Evolutionary conservation across 1,140 invertebrate species (phyloP).

Genomic region (Megalopta genalis): DNA sequence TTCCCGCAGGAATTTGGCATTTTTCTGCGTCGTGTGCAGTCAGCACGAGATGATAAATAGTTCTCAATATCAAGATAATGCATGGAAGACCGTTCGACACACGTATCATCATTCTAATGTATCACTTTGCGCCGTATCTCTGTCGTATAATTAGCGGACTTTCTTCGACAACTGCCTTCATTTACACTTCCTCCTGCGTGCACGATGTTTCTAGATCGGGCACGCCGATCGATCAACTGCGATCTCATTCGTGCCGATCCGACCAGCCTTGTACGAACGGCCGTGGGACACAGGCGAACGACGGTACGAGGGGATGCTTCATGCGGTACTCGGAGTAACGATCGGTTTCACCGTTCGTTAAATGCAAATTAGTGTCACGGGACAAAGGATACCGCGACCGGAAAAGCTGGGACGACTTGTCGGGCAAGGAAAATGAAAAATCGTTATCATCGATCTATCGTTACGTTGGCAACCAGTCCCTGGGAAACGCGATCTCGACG

Average conservation of each 20-base stretch:
- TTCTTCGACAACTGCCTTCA: no score
- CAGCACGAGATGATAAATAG: no score
- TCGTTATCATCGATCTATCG: slow-evolving; percentile 2
- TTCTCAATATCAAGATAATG: no score
- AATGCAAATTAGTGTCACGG: not conserved
- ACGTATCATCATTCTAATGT: no score
- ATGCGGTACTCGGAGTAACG: not conserved
- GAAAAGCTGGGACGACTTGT: slow-evolving; percentile 12
- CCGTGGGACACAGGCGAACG: not conserved
- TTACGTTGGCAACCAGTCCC: slow-evolving; percentile 18
- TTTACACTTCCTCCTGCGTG: no score
- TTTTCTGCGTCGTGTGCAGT: no score
- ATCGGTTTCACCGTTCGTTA: slow-evolving; percentile 4
- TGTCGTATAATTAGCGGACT: no score
- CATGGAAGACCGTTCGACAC: no score
- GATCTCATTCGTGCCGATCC: not conserved
- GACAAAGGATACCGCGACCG: slow-evolving; percentile 1
- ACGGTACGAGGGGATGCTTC: not conserved
- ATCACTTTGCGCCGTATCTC: no score
- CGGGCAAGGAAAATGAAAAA: slow-evolving; percentile 42
- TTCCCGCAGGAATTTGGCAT: no score
- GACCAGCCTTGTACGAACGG: not conserved
- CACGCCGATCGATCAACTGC: not conserved
- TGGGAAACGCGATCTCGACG: slow-evolving; percentile 21
- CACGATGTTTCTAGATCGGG: not conserved